phyloP scores from a whole-genome alignment of 1,140 invertebrate genomes.

The Drosophila tani region DNA sequence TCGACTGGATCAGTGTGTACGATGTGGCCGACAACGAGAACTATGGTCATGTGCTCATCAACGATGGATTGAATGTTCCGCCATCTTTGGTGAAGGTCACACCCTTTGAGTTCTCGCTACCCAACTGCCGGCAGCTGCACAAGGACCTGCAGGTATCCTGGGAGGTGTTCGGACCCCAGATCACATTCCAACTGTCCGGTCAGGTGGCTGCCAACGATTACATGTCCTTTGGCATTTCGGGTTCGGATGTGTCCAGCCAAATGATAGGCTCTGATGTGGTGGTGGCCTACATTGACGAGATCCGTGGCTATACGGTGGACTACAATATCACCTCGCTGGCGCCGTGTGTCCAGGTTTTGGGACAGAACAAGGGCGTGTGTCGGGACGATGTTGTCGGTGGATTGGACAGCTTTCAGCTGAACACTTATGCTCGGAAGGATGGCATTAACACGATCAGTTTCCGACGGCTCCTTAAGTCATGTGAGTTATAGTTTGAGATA shows the following conservation, averaged over 20 bases:
- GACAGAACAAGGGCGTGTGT: slow-evolving; percentile 94
- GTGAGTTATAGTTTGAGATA: slow-evolving; percentile 85
- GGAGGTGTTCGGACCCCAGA: slow-evolving; percentile 95
- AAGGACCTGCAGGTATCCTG: slow-evolving; percentile 93
- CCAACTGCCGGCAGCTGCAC: slow-evolving; percentile 94
- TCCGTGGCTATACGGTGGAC: slow-evolving; percentile 90
- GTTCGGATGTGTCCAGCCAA: slow-evolving; percentile 88
- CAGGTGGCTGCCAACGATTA: slow-evolving; percentile 92
- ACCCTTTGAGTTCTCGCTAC: slow-evolving; percentile 87
- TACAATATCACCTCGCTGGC: slow-evolving; percentile 94
- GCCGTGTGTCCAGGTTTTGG: slow-evolving; percentile 94
- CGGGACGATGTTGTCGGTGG: slow-evolving; percentile 92
- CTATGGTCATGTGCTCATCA: slow-evolving; percentile 92
- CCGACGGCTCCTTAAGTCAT: slow-evolving; percentile 88
- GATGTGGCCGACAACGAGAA: slow-evolving; percentile 90
- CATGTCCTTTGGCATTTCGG: slow-evolving; percentile 95
- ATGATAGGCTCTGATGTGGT: slow-evolving; percentile 95
- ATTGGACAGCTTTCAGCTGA: slow-evolving; percentile 91
- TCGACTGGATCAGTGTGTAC: slow-evolving; percentile 94
- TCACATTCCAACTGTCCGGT: slow-evolving; percentile 94
- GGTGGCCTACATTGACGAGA: slow-evolving; percentile 90
- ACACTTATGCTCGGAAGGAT: slow-evolving; percentile 89
- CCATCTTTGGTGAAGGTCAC: slow-evolving; percentile 90
- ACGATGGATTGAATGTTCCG: slow-evolving; percentile 93
- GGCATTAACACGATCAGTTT: slow-evolving; percentile 93